phyloP scores from a whole-genome alignment of 2,888 invertebrate species.

The Amiota minor region DNA sequence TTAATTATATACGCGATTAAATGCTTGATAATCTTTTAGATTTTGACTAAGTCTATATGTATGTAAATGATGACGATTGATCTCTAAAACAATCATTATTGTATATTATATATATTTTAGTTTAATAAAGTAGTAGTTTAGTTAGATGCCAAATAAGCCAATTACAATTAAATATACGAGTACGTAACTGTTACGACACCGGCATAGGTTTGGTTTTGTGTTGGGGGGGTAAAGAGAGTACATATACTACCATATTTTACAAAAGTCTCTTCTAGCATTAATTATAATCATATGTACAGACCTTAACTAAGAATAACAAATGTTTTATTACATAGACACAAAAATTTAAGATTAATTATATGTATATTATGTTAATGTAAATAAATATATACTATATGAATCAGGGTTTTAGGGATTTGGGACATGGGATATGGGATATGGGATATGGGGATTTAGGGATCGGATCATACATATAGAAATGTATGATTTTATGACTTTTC shows the following conservation, averaged over 20 bases:
- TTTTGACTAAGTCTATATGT: slow-evolving; percentile 53
- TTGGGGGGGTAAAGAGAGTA: neutral
- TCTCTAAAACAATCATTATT: neutral
- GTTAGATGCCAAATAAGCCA: neutral
- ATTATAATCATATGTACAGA: slow-evolving; percentile 38
- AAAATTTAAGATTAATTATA: slow-evolving; percentile 2
- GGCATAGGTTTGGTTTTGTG: neutral
- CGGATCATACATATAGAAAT: no score
- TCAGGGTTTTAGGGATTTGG: neutral
- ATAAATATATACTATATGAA: neutral
- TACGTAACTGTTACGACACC: slow-evolving; percentile 58
- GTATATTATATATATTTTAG: slow-evolving; percentile 20
- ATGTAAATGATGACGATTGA: slow-evolving; percentile 1
- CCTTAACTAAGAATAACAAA: slow-evolving; percentile 33
- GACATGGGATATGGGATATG: neutral
- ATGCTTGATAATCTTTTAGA: slow-evolving; percentile 58
- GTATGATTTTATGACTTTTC: neutral
- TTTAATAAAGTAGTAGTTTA: neutral
- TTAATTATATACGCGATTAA: slow-evolving; percentile 18
- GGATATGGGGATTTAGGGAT: neutral
- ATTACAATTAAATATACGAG: slow-evolving; percentile 3
- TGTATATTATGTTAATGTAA: neutral
- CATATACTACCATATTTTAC: slow-evolving; percentile 38
- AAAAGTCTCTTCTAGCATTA: slow-evolving; percentile 29
- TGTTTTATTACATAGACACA: neutral